A percentile compares a stretch with the other conserved stretches of the same genome.
Conservation (phyloP, 2,888 invertebrate species). For the Macrosoma leucophasiata region DNA sequence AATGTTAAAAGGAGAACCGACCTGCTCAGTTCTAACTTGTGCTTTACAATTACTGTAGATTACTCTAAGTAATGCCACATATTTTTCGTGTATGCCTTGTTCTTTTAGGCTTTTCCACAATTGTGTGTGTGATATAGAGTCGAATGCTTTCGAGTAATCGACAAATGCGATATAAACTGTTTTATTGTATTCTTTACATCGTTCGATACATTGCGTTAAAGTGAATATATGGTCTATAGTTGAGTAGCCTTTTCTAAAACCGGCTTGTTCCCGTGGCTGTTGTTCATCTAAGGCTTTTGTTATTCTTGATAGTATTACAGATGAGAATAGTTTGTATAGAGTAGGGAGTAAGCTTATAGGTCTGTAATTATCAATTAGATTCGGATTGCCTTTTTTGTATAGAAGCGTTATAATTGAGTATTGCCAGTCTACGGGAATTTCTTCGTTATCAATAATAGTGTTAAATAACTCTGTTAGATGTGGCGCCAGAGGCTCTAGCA, state of each 20-base stretch:
- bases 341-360: constrained; percentile 15
- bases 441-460: background rate
- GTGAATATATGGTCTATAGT: constrained; percentile 1
- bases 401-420: background rate
- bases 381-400: constrained; percentile 16
- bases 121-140: background rate
- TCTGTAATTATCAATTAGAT: constrained; percentile 15
- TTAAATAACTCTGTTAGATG: background rate
- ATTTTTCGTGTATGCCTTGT: background rate
- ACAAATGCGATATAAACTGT: background rate
- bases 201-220: no score
- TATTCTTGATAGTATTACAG: background rate
- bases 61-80: no score
- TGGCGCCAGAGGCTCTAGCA: background rate
- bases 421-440: constrained; percentile 1
- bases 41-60: background rate
- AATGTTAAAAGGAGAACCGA: background rate
- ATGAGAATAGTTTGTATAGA: constrained; percentile 18
- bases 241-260: no score
- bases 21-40: background rate
- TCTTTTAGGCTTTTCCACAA: background rate
- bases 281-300: background rate
- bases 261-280: background rate
- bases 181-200: no score
- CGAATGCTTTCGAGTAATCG: background rate